These are phyloP conservation scores for Poeciliopsis retropinna DNA, from an alignment of 2,113 vertebrate genomes.

Conservation along the genomic window DNA sequence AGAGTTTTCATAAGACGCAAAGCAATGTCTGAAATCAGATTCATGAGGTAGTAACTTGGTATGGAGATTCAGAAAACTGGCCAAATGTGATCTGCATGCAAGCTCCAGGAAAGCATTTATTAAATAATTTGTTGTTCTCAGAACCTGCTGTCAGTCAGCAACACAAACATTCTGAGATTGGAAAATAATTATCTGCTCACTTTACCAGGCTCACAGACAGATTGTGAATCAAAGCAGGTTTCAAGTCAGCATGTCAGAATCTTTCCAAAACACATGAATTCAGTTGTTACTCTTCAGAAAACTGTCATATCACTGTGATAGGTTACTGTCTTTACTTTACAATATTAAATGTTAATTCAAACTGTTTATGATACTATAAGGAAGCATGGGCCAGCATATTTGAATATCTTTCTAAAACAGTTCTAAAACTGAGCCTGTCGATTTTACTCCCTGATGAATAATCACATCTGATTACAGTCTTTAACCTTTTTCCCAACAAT, in stretches of 20 bases:
- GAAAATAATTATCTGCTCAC: neutral
- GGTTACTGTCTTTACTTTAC: neutral
- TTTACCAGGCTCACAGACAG: neutral
- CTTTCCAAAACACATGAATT: neutral
- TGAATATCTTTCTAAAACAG: neutral
- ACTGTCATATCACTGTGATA: neutral
- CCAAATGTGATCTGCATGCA: neutral
- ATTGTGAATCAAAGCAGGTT: neutral
- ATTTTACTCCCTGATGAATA: neutral
- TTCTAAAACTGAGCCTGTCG: neutral
- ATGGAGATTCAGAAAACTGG: conserved; percentile 1
- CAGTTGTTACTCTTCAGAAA: neutral
- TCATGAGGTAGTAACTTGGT: conserved; percentile 5
- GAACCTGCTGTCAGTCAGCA: neutral
- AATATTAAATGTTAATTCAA: neutral
- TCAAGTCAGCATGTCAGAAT: neutral
- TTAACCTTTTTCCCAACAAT: neutral
- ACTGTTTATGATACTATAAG: neutral
- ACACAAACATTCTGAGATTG: conserved; percentile 1
- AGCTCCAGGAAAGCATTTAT: neutral
- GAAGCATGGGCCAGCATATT: neutral
- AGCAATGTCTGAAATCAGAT: neutral
- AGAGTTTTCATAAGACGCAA: neutral
- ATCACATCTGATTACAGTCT: conserved; percentile 2
- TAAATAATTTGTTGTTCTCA: neutral